Evolutionary conservation across 2,797 vertebrate species (phyloP), one percentile per base, ranked within the genome.

Genomic region (Sternarchorhynchus goeldii): DNA sequence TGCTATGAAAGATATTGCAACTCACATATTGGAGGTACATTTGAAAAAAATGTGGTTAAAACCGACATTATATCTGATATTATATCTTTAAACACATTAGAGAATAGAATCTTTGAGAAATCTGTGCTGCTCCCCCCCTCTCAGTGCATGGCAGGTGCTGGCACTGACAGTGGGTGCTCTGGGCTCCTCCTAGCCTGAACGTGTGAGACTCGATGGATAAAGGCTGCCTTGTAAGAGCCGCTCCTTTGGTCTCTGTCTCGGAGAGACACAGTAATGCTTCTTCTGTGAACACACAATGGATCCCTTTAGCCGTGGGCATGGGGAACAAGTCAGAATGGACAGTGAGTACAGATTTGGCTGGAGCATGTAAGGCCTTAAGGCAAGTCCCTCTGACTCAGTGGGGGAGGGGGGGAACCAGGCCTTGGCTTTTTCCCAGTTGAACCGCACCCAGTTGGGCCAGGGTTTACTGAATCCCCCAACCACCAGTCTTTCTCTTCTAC

Each of bases 221-320:
- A 79, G 81, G 59, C 41, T 63, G 76, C 73, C 77, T 82, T 82
- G 81, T 82, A 59, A 29, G 63, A 2, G 17, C 31, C 34, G 45
- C 1, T 21, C 50, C 56, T 68, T 77, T 79, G 68, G 73, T 79
- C 68, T 66, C 69, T 56, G 68, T 73, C 63, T 73, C 77, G 57
- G 62, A 68, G 31, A 21, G n/a, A 65, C 73, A 73, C 60, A 76
- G 77, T n/a, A 17, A 25, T 60, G 25, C 74, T 82, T 50, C 73
- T 80, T 79, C 74, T 79, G 32, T 68, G 60, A 32, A 55, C 39
- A 69, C 74, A 83, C 74, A 83, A 80, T 79, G 63, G 63, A 20
- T 73, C 41, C 69, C 77, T 80, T 83, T 67, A 82, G 56, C 32
- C 45, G n/a, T 68, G 63, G 58, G 68, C 50, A 67, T 55, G 25